phyloP scores from a whole-genome alignment of 2,888 invertebrate species.

The Campoletis raptor region DNA sequence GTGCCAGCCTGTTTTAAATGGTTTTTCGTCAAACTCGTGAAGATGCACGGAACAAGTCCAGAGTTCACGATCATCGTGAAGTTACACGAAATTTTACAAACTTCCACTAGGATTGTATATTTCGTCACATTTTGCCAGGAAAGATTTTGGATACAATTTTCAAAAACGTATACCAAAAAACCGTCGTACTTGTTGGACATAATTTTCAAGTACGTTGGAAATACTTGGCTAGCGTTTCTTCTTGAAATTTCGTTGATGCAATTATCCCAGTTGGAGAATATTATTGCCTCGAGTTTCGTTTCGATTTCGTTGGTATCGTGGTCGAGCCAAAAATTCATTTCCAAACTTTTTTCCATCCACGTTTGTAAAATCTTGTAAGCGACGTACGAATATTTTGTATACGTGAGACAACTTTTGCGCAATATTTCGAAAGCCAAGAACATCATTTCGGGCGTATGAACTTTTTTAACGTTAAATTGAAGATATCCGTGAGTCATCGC shows the following conservation, averaged over 20 bases:
- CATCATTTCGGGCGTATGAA: constrained; percentile 76
- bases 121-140: constrained; percentile 88
- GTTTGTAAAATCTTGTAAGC: constrained; percentile 86
- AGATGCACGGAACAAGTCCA: constrained; percentile 74
- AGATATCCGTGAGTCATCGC: constrained; percentile 77
- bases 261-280: constrained; percentile 88
- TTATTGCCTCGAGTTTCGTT: constrained; percentile 85
- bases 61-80: constrained; percentile 68
- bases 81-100: constrained; percentile 82
- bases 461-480: constrained; percentile 71
- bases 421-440: constrained; percentile 81
- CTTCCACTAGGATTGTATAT: constrained; percentile 86
- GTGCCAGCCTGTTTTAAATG: constrained; percentile 88
- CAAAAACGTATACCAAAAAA: constrained; percentile 77
- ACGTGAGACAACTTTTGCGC: constrained; percentile 85
- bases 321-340: constrained; percentile 82
- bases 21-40: constrained; percentile 85
- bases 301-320: constrained; percentile 82
- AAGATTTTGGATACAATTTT: constrained; percentile 76
- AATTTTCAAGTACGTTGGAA: constrained; percentile 83
- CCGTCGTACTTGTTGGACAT: constrained; percentile 77
- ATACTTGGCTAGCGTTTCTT: constrained; percentile 85
- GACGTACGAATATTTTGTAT: constrained; percentile 86
- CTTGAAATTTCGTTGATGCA: constrained; percentile 87
- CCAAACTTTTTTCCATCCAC: constrained; percentile 84